Evolutionary conservation across 1,140 invertebrate species (phyloP).

Genomic region (Pseudomyrmex dendroicus): DNA sequence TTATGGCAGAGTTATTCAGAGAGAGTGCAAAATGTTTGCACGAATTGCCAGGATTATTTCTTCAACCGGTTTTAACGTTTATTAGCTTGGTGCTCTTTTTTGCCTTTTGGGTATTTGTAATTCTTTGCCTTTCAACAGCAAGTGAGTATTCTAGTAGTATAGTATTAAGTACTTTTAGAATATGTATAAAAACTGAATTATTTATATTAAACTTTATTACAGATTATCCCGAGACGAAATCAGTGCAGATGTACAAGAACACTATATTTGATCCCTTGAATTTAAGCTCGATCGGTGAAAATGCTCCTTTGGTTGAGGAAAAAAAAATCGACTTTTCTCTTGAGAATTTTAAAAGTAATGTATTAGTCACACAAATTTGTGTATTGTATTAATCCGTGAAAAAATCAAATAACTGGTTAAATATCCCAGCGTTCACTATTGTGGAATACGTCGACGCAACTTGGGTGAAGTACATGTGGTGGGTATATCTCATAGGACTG

Average conservation of each 20-base stretch:
- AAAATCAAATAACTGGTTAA: slow-evolving; percentile 40
- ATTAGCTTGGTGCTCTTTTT: slow-evolving; percentile 92
- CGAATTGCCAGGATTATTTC: slow-evolving; percentile 93
- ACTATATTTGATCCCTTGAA: slow-evolving; percentile 77
- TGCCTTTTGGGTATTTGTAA: slow-evolving; percentile 93
- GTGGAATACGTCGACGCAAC: slow-evolving; percentile 89
- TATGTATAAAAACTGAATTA: slow-evolving; percentile 10
- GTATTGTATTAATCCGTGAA: slow-evolving; percentile 20
- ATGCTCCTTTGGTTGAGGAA: slow-evolving; percentile 68
- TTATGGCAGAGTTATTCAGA: slow-evolving; percentile 93
- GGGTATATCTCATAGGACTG: slow-evolving; percentile 94
- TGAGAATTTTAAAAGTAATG: slow-evolving; percentile 74
- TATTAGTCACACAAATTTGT: slow-evolving; percentile 7
- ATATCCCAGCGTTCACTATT: slow-evolving; percentile 86
- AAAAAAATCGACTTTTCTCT: slow-evolving; percentile 72
- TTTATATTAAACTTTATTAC: slow-evolving; percentile 48
- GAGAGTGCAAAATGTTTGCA: slow-evolving; percentile 95
- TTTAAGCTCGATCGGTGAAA: slow-evolving; percentile 70
- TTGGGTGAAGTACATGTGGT: slow-evolving; percentile 95
- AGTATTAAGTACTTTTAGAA: not conserved
- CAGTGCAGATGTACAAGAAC: slow-evolving; percentile 80
- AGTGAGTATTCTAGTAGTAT: slow-evolving; percentile 85
- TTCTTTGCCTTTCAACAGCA: slow-evolving; percentile 89
- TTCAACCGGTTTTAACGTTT: slow-evolving; percentile 95
- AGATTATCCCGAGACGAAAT: slow-evolving; percentile 85